Conservation (phyloP, 2,888 invertebrate species). For the Capitulum mitella region DNA sequence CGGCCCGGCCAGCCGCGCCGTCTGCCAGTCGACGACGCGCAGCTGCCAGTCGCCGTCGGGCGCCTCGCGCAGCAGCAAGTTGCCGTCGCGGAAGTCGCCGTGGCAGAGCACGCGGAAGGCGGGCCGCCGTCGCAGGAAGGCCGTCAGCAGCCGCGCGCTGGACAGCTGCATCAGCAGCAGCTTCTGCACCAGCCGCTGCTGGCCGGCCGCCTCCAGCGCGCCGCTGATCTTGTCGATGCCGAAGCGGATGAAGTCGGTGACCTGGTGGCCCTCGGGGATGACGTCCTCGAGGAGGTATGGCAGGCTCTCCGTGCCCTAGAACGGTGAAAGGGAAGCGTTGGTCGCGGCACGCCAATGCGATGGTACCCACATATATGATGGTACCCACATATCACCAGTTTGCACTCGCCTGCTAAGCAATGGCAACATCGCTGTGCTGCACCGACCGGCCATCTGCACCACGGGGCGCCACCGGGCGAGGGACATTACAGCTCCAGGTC, state of each 20-base stretch:
- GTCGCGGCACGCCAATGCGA: too few species aligned
- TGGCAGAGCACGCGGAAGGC: constrained; percentile 12
- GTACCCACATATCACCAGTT: too few species aligned
- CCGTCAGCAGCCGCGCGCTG: not conserved
- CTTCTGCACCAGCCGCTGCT: not conserved
- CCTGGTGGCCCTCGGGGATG: not conserved
- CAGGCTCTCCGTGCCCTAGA: not conserved
- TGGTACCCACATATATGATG: too few species aligned
- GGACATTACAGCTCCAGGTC: too few species aligned
- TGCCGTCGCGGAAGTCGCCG: constrained; percentile 14
- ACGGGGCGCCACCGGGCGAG: too few species aligned
- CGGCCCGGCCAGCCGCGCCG: not conserved
- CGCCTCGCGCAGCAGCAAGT: not conserved
- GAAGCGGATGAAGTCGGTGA: not conserved
- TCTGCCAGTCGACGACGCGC: constrained; percentile 7
- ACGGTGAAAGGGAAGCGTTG: too few species aligned
- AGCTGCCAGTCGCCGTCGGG: constrained; percentile 2
- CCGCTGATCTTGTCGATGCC: not conserved
- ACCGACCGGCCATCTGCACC: too few species aligned
- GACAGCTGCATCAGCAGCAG: not conserved
- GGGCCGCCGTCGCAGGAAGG: not conserved
- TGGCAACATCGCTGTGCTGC: too few species aligned
- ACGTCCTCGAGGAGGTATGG: not conserved
- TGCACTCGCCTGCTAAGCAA: too few species aligned
- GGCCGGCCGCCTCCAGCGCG: not conserved